A percentile compares a stretch with the other conserved stretches of the same genome.
phyloP scores from a whole-genome alignment of 1,140 invertebrate species.

The Aporrectodea caliginosa region DNA sequence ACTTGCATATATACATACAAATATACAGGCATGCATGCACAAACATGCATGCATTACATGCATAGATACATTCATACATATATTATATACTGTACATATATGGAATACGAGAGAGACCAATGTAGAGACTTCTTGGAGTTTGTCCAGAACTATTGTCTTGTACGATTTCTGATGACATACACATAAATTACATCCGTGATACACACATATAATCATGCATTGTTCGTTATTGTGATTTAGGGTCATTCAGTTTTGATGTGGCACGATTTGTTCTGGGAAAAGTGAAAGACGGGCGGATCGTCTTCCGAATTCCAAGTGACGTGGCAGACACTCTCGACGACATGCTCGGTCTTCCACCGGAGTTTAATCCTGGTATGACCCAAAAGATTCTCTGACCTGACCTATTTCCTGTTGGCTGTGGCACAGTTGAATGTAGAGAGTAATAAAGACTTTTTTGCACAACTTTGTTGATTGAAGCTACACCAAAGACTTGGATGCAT shows the following conservation, averaged over 20 bases:
- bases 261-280: neutral
- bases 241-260: neutral
- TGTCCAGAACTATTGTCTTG: neutral
- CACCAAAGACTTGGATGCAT: no score
- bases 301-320: neutral
- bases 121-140: no score
- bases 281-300: neutral
- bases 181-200: neutral
- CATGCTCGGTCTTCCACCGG: neutral
- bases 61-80: neutral
- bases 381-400: neutral
- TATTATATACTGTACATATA: neutral
- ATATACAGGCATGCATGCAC: no score
- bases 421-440: no score
- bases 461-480: no score
- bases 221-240: neutral
- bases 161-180: neutral
- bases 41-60: neutral
- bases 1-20: no score
- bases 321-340: neutral
- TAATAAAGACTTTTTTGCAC: no score
- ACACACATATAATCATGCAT: neutral
- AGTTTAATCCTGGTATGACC: neutral
- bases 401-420: no score
- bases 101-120: no score